These are phyloP conservation scores for Cryptoblepharus egeriae DNA, from an alignment of 2,797 vertebrate genomes.

Conservation along the genomic window DNA sequence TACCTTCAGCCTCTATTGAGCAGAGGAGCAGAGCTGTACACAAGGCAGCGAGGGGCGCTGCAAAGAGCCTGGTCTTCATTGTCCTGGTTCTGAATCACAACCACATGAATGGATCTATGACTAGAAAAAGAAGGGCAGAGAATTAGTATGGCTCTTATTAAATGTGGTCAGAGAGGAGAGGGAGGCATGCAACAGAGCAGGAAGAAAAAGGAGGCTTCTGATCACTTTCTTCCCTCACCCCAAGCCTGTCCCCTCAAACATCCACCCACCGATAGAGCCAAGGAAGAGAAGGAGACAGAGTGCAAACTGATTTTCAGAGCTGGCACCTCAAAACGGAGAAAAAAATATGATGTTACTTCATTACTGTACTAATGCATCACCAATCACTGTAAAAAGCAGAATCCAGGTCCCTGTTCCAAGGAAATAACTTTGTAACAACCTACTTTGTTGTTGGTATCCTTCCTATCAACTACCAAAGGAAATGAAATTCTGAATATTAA, in stretches of 20 bases:
- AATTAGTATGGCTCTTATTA: not conserved
- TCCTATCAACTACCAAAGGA: not conserved
- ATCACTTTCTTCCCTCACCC: not conserved
- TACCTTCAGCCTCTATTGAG: slow-evolving; percentile 91
- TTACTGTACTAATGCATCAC: no score
- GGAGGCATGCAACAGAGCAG: not conserved
- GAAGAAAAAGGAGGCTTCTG: not conserved
- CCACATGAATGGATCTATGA: slow-evolving; percentile 88
- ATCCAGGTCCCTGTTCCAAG: not conserved
- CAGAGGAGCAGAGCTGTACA: slow-evolving; percentile 84
- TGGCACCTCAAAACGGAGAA: not conserved
- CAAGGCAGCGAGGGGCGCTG: slow-evolving; percentile 80
- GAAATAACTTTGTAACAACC: slow-evolving; percentile 41
- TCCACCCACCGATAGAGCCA: not conserved
- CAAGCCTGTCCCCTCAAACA: not conserved
- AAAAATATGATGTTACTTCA: no score
- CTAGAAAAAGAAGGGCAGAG: slow-evolving; percentile 42
- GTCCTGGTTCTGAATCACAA: slow-evolving; percentile 80
- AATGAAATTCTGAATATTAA: not conserved
- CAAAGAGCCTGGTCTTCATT: slow-evolving; percentile 89
- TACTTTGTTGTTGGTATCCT: slow-evolving; percentile 51
- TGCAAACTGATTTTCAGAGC: slow-evolving; percentile 10
- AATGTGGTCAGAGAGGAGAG: slow-evolving; percentile 53
- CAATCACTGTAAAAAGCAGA: not conserved
- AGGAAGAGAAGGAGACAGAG: no score